Evolutionary conservation across 2,888 invertebrate genomes (phyloP), one percentile per base, ranked within the genome.

Genomic region (Aporophyla nigra): DNA sequence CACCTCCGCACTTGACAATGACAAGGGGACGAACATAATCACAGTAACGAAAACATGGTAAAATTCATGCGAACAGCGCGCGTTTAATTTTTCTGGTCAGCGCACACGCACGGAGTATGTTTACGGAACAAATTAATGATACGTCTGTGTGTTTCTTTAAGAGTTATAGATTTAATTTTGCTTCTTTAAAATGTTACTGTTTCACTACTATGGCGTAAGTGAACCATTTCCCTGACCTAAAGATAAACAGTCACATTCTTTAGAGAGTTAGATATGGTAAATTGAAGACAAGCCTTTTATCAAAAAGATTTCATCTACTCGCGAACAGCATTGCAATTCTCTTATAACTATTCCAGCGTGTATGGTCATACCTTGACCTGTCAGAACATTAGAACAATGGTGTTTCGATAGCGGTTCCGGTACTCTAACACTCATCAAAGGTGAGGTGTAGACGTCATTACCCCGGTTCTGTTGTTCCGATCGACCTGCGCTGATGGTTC

Each of bases 401-500:
- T 81, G 73, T 81, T 81, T 67, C 73, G 70, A 72, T 81, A 65
- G 27, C 40, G n/a, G 85, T 76, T 76, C 51, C 76, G 68, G 70
- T 56, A 21, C 14, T 46, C 27, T 3, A 65, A 12, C 80, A 62
- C 46, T 73, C 67, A 67, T 56, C 51, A 21, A 62, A 62, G 74
- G 53, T 51, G 46, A 69, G 46, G 53, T 53, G 33, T 54, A 61
- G 33, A n/a, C 61, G 72, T 76, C 82, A 74, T 76, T 84, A 85
- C 67, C 59, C 73, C 40, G 62, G 70, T 59, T 70, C n/a, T 21
- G 66, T 68, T 65, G 74, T 84, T 80, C 71, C 80, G 61, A 53
- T 24, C 40, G 82, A 82, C 71, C 84, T 83, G 74, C 68, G 51
- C 1, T 24, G 63, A 7, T 65, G 54, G 68, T 51, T 70, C 49